Percentiles rank a stretch among this genome's conserved stretches.
These are phyloP conservation scores for Macrosoma leucophasiata DNA, from an alignment of 2,888 invertebrate genomes.

Conservation along the genomic window DNA sequence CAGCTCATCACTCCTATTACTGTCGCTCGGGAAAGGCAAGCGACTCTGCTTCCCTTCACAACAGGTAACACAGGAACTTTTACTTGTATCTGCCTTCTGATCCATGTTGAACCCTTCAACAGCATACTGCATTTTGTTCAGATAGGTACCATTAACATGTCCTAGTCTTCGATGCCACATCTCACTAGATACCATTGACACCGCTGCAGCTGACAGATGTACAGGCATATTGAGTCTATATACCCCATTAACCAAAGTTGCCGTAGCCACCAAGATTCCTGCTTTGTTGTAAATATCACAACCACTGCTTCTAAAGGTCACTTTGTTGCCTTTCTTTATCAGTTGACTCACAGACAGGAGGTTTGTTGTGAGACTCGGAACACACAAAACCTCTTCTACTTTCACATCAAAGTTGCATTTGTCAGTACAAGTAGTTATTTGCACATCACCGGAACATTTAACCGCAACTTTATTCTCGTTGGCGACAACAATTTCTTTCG, in stretches of 20 bases:
- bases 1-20: slow-evolving; percentile 17
- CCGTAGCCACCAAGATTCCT: slow-evolving; percentile 2
- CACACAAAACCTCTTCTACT: slow-evolving; percentile 13
- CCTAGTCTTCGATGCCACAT: slow-evolving; percentile 4
- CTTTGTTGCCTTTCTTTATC: slow-evolving; percentile 12
- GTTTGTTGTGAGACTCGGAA: slow-evolving; percentile 15
- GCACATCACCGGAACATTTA: slow-evolving; percentile 14
- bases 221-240: slow-evolving; percentile 2
- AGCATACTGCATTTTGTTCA: slow-evolving; percentile 27
- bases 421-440: slow-evolving; percentile 12
- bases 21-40: slow-evolving; percentile 18
- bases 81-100: slow-evolving; percentile 22
- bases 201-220: not conserved
- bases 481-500: slow-evolving; percentile 16
- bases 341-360: slow-evolving; percentile 14
- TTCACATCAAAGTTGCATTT: slow-evolving; percentile 2
- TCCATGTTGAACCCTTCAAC: slow-evolving; percentile 23
- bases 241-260: slow-evolving; percentile 2
- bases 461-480: slow-evolving; percentile 12
- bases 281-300: slow-evolving; percentile 6
- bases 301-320: slow-evolving; percentile 9
- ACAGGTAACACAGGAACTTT: slow-evolving; percentile 20
- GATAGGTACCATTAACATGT: slow-evolving; percentile 24
- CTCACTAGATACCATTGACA: not conserved
- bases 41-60: slow-evolving; percentile 26